A percentile compares a stretch with the other conserved stretches of the same genome.
Conservation (phyloP, 1,140 invertebrate species). For the Trachymyrmex cornetzi region DNA sequence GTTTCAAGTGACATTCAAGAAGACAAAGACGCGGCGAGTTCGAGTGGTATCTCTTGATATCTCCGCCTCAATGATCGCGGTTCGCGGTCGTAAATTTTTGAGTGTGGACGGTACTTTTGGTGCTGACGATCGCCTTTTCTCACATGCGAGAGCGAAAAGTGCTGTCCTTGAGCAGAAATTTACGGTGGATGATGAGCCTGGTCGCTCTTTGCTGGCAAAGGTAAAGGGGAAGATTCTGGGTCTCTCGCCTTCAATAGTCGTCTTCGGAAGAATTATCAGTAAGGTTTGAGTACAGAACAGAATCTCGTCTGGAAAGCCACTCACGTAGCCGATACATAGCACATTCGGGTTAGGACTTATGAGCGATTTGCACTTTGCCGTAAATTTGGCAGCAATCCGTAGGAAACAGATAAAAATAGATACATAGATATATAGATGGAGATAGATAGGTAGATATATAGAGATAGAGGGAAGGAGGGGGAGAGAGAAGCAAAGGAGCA, state of each 20-base stretch:
- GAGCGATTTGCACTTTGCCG: conserved; percentile 28
- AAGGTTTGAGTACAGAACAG: too few relatives aligned
- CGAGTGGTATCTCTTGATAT: conserved; percentile 25
- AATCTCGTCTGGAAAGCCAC: background rate
- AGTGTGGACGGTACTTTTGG: conserved; percentile 11
- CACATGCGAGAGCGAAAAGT: conserved; percentile 26
- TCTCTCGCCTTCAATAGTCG: background rate
- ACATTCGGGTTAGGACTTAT: conserved; percentile 14
- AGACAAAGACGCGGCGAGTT: conserved; percentile 4
- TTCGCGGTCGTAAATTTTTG: conserved; percentile 58
- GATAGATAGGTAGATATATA: too few relatives aligned
- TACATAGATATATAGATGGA: too few relatives aligned
- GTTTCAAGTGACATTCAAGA: conserved; percentile 5
- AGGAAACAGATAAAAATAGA: background rate
- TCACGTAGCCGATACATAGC: conserved; percentile 49
- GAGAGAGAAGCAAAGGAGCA: background rate
- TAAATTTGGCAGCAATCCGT: conserved; percentile 17
- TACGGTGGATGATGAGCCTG: conserved; percentile 51
- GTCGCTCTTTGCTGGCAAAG: conserved; percentile 2
- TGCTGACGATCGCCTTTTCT: conserved; percentile 55
- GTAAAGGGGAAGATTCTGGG: background rate
- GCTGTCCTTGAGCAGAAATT: conserved; percentile 48
- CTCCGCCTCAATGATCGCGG: background rate
- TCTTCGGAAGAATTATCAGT: conserved; percentile 41
- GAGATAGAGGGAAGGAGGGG: too few relatives aligned